These are phyloP conservation scores for Whitmania pigra DNA, from an alignment of 1,140 invertebrate genomes.

Conservation along the genomic window DNA sequence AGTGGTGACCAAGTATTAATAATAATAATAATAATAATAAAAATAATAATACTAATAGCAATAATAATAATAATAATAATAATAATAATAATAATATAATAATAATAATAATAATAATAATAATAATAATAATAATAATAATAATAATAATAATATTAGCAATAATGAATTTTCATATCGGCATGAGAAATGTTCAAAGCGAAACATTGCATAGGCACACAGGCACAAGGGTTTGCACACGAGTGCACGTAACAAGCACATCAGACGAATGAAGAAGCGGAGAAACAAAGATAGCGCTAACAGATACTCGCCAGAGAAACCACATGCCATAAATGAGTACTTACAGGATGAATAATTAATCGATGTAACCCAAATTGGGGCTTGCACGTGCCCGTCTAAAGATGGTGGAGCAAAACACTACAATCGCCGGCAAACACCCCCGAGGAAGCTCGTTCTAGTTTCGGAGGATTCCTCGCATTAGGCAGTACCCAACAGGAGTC, in stretches of 20 bases:
- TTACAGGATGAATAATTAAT: too few species aligned
- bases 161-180: not conserved
- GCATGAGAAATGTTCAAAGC: not conserved
- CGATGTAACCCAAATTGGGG: too few species aligned
- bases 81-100: not conserved
- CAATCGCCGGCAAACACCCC: too few species aligned
- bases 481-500: too few species aligned
- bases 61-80: constrained; percentile 2
- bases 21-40: not conserved
- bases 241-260: not conserved
- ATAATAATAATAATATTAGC: not conserved
- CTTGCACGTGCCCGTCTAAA: too few species aligned
- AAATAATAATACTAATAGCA: not conserved
- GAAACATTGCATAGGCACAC: not conserved
- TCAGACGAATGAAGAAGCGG: not conserved
- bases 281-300: not conserved
- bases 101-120: not conserved
- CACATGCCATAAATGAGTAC: too few species aligned
- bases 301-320: too few species aligned
- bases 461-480: too few species aligned
- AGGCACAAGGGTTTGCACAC: not conserved
- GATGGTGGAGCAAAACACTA: too few species aligned
- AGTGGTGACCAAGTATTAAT: not conserved
- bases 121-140: not conserved
- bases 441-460: too few species aligned